Base-by-base conservation (phyloP, 2,113 vertebrate species). In the Polypterus bichir region DNA sequence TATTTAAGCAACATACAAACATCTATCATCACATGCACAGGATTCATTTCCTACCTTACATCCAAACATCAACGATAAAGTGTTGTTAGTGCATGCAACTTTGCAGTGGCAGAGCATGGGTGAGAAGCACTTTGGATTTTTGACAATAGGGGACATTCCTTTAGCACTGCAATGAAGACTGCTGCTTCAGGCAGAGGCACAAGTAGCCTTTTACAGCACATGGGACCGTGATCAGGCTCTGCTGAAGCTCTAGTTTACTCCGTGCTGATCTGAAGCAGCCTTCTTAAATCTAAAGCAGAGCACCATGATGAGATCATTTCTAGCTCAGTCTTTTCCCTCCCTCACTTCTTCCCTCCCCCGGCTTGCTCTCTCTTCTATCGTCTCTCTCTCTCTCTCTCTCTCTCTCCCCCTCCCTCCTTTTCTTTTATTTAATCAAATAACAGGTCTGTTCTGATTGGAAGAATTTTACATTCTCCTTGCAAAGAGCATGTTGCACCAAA, bases 81-180 rank as follows among this genome's bases (percentile, higher is more conserved):
- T 89, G 86, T 88, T 94, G 90, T 90, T 92, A 83, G 87, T 88
- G 78, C 93, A 95, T 78, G 90, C 89, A 87, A 93, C 87, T 90
- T 93, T 96, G 88, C 93, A 95, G 87, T 97, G 92, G 87, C 92
- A 96, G 79, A 92, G 88, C 89, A 92, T 82, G 65, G 93, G 92
- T 74, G 86, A 86, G 73, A 85, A 82, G 83, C 90, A 87, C 76
- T 89, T 86, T 65, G 87, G 85, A 75, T 81, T 89, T 83, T 69
- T 89, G 75, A 88, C 81, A 77, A 88, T 88, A 68, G 87, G 92
- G 88, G 78, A 92, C 93, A 95, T 93, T 89, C 87, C 87, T 86
- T 77, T 65, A 72, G 69, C 73, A 82, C 79, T 76, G 82, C 82
- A 74, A 78, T 79, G 74, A 78, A 75, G 76, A 81, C 83, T 85